Evolutionary conservation across 2,113 vertebrate species (phyloP), one percentile per base, ranked within the genome.

Genomic region (Gobio gobio): DNA sequence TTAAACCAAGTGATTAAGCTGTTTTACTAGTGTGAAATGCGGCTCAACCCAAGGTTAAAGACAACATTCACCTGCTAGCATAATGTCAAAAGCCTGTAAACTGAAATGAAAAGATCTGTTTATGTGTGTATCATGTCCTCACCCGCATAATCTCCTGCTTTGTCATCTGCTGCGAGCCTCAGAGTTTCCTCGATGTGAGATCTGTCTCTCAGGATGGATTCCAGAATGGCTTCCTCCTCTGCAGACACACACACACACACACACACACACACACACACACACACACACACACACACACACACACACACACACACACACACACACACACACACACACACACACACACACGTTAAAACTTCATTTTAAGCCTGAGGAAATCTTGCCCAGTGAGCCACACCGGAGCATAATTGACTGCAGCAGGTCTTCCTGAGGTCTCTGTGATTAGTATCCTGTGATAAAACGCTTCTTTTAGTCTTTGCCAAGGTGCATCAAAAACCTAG

Each of bases 181-280:
- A 99, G 93, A 1, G 97, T 99, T 90, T 91, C 96, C 24, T 99
- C 98, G 2, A 99, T 96, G 92, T 99, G 98, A 90, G 96, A 95
- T 87, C 96, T 96, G 92, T 99, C 98, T 0, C 98, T 95, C 90
- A 95, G 89, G 72, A 90, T 90, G 0, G 92, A 89, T 83, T 94
- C 94, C 45, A 91, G 88, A 43, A 92, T 95, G 85, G 97, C 96
- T 0, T 90, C 91, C 73, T 97, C 96, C 91, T 97, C 97, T 97
- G 93, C 13, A 89, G 89, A 87, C 87, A 85, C 88, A 36, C 63
- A 64, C 10, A 77, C 18, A 61, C 12, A 54, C 51, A 54, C 49
- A 51, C 43, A 40, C 40, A n/a, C n/a, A n/a, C 49, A 51, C 47
- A 43, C 40, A 43, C 40, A 43, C 40, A 43, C 40, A 43, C 40